Percentiles rank a stretch among this genome's conserved stretches.
Evolutionary conservation across 2,797 vertebrate genomes (phyloP).

Genomic region (Rousettus madagascariensis): DNA sequence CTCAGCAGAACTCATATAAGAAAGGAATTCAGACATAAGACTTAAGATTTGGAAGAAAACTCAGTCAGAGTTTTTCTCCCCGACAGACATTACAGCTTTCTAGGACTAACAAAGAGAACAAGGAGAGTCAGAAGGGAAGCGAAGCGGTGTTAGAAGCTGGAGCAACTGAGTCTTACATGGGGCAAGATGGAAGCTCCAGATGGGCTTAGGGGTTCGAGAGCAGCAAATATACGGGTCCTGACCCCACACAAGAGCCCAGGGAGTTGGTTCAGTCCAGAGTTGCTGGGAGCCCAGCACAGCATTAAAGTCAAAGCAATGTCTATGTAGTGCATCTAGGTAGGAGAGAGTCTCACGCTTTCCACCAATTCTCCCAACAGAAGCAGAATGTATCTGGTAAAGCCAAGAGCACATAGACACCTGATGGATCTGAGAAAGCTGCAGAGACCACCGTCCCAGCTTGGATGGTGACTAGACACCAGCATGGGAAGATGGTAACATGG

Average conservation of each 20-base stretch:
- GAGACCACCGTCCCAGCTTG: background rate
- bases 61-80: slow-evolving; percentile 7
- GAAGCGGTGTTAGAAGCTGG: background rate
- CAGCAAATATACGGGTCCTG: background rate
- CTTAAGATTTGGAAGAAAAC: background rate
- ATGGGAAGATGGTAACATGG: background rate
- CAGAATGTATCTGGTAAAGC: background rate
- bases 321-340: background rate
- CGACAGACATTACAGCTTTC: background rate
- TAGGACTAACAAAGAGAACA: background rate
- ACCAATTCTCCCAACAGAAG: background rate
- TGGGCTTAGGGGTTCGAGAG: background rate
- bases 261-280: background rate
- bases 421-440: background rate
- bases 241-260: background rate
- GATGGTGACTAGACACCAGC: background rate
- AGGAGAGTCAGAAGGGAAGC: background rate
- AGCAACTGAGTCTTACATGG: background rate
- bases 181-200: background rate
- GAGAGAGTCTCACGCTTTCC: background rate
- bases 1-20: background rate
- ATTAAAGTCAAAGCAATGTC: background rate
- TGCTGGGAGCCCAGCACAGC: background rate
- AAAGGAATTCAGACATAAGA: background rate
- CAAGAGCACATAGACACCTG: background rate